phyloP scores from a whole-genome alignment of 2,888 invertebrate genomes.

The Hymenopus coronatus region DNA sequence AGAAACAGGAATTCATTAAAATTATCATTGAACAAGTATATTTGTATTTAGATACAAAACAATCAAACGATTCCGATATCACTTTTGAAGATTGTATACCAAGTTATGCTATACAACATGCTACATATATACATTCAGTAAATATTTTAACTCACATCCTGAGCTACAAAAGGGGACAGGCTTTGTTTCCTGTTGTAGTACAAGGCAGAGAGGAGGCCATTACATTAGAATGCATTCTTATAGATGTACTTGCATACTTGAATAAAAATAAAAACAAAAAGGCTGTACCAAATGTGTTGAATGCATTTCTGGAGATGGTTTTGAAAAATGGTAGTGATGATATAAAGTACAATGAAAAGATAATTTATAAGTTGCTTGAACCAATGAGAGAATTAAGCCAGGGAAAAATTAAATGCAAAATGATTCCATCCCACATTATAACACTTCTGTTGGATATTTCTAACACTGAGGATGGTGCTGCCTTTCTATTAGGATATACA shows the following conservation, averaged over 20 bases:
- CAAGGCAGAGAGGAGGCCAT: constrained; percentile 3
- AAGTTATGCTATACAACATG: neutral
- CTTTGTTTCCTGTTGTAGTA: constrained; percentile 22
- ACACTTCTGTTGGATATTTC: neutral
- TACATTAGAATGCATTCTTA: constrained; percentile 16
- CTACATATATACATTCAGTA: constrained; percentile 20
- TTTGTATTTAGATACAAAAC: neutral
- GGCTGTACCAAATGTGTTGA: neutral
- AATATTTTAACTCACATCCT: constrained; percentile 19
- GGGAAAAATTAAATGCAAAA: neutral
- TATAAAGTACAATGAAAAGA: neutral
- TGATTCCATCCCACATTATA: constrained; percentile 8
- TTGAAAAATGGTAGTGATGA: neutral
- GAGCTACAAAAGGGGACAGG: constrained; percentile 5
- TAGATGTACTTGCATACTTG: constrained; percentile 7
- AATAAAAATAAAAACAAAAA: neutral
- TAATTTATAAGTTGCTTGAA: neutral
- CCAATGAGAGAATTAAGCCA: neutral
- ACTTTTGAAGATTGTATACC: neutral
- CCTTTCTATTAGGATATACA: neutral
- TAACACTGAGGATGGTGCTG: neutral
- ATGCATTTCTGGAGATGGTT: neutral
- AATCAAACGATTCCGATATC: neutral
- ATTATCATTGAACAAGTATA: constrained; percentile 1
- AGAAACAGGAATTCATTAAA: neutral